A percentile compares a stretch with the other conserved stretches of the same genome.
Conservation (phyloP, 2,113 vertebrate genomes). For the Deroptyus accipitrinus region DNA sequence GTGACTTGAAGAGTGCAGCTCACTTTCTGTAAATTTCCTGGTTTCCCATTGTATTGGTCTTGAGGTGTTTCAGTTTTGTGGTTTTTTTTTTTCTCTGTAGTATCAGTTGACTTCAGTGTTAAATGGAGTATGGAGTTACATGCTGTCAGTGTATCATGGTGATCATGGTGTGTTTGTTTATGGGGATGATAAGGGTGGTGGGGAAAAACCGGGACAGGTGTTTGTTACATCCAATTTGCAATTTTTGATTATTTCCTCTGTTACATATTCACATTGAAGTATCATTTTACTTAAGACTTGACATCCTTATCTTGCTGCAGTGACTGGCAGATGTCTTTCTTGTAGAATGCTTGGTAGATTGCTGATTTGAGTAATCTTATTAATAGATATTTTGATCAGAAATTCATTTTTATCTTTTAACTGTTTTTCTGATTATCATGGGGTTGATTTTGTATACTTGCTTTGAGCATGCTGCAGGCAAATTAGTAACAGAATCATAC, state of each 20-base stretch:
- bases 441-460: not conserved
- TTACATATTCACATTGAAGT: rapidly evolving
- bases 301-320: not conserved
- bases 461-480: not conserved
- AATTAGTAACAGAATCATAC: not conserved
- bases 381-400: not conserved
- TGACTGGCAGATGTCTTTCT: not conserved
- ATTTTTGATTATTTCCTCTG: not conserved
- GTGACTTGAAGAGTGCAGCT: not conserved
- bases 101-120: not conserved
- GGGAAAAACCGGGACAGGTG: not conserved
- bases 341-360: not conserved
- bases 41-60: not conserved
- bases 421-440: not conserved
- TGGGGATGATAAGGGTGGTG: rapidly evolving
- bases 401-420: not conserved
- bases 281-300: not conserved
- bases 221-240: not conserved
- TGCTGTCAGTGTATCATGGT: not conserved
- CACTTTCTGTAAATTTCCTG: not conserved
- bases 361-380: not conserved
- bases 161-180: not conserved
- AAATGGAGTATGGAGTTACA: not conserved
- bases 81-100: not conserved
- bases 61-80: not conserved